Base-by-base conservation (phyloP, 2,113 vertebrate genomes). In the Noctilio leporinus region DNA sequence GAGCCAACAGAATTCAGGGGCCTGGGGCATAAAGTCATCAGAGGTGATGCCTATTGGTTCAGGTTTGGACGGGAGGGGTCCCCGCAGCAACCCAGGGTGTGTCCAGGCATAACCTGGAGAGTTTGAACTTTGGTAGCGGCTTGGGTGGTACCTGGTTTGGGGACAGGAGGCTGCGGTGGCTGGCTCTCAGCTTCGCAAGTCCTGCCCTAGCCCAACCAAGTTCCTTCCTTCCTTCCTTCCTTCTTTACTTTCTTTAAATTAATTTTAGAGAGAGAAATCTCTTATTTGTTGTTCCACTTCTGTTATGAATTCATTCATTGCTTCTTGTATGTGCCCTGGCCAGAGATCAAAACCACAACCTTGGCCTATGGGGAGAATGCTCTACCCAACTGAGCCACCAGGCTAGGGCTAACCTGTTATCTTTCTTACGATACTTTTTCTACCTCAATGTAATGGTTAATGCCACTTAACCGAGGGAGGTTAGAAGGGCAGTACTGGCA, bases 1-100 rank as follows among this genome's bases (percentile, higher is more conserved):
- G 5, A 94, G 67, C 96, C 96, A 97, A 78, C 86, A 64, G 92
- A 92, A 94, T 80, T 35, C 65, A 10, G 16, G 83, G 87, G 73
- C 90, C 81, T 70, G 72, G 95, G 95, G 49, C 97, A 92, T 97
- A 97, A 97, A 94, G 93, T 97, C 97, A 97, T 95, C 95, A 70
- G 51, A 20, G 5, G 81, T 86, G 65, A 40, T 73, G 43, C 73
- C 90, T 95, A 97, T 97, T 97, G 97, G 96, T 82, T 94, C 89
- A 43, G 67, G 73, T 30, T 67, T 87, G 83, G 59, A 91, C n/a
- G 19, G 57, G 45, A 20, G 70, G 55, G 53, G 93, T 91, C 94
- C 96, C 94, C 94, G 96, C 93, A 95, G 97, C 96, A 96, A 97
- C 95, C 65, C 70, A 89, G 38, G 26, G 96, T 53, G 89, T n/a